Evolutionary conservation across 2,797 vertebrate genomes (phyloP), one percentile per base, ranked within the genome.

Genomic region (Cirrhinus mrigala): DNA sequence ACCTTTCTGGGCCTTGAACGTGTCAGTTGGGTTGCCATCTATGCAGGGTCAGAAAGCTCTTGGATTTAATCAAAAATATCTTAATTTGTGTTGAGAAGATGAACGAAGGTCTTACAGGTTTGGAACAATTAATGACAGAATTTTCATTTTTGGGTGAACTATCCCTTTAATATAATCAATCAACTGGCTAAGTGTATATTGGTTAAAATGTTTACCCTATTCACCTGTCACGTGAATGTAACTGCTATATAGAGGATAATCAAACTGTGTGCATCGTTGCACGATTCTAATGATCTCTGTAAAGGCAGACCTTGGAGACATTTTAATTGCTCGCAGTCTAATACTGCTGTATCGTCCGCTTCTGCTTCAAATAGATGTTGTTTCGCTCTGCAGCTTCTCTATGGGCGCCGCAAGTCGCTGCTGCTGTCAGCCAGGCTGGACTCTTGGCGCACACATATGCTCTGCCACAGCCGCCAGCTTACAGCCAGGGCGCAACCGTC

Each of bases 361-460:
- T 52, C 73, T n/a, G 33, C 18, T 75, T 70, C 18, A 56, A 81
- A 37, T 54, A n/a, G 0, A 18, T 48, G 54, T 46, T 73, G 14
- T 18, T 46, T 33, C 14, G 70, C 40, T 71, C 3, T 48, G 73
- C 87, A 98, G 98, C 96, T 95, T 96, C 97, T 0, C 92, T 96
- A n/a, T 99, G 98, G 98, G 96, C 95, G 70, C 94, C 96, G 62
- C 78, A 29, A 66, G 94, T 97, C 0, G 96, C 96, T 82, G 95
- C 96, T 1, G 94, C 96, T 0, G 97, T 96, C 89, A 97, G 94
- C 94, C 98, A 99, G 92, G 93, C 97, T 14, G 92, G 96, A 88
- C 96, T 98, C 82, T 96, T 99, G 75, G 93, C 97, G 1, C 98
- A 98, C 93, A 96, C 96, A 84, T 99, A 98, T 2, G 95, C 95